Evolutionary conservation across 2,113 vertebrate species (phyloP).

Genomic region (Megaceryle maxima): DNA sequence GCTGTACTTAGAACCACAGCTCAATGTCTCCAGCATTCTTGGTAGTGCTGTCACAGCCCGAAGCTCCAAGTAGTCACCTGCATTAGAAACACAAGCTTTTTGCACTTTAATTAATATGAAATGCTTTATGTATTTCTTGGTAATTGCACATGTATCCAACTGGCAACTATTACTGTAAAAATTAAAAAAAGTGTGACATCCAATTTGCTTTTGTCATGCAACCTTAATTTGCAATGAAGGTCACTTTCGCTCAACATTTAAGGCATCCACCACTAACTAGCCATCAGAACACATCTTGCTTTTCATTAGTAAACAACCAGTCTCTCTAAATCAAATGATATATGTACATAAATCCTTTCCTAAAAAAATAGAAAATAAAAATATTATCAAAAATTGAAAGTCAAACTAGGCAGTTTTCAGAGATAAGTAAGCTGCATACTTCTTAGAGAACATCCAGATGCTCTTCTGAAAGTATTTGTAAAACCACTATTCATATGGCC

Average conservation of each 20-base stretch:
- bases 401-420: neutral
- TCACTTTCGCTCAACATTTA: neutral
- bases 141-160: neutral
- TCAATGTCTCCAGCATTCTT: neutral
- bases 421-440: neutral
- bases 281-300: neutral
- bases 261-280: neutral
- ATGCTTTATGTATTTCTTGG: neutral
- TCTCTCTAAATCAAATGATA: neutral
- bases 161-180: neutral
- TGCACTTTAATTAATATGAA: neutral
- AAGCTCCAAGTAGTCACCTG: neutral
- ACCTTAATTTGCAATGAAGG: neutral
- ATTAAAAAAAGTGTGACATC: neutral
- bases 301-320: neutral
- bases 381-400: neutral
- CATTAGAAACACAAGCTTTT: neutral
- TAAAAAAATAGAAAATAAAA: neutral
- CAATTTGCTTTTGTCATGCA: neutral
- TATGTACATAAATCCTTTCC: neutral
- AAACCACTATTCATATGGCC: neutral
- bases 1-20: rapidly evolving
- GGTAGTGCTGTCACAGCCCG: neutral
- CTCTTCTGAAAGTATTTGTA: neutral
- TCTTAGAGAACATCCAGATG: neutral